Evolutionary conservation across 2,113 vertebrate genomes (phyloP).

Genomic region (Lamprotornis superbus): DNA sequence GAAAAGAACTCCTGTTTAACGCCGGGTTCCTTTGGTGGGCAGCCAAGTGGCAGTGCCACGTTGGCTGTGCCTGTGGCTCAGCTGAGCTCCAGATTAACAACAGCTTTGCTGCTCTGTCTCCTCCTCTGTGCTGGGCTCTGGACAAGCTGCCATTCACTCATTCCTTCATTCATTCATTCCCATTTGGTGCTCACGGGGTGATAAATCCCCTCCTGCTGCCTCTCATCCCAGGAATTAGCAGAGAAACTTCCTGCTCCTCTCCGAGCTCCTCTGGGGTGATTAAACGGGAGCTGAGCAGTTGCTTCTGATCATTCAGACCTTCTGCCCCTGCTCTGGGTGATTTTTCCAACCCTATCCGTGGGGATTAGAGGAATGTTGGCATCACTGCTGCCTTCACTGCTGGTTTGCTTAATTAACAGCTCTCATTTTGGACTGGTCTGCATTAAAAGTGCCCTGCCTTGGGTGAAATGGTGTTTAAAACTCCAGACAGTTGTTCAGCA

Average conservation of each 20-base stretch:
- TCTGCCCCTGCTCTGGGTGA: neutral
- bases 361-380: neutral
- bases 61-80: neutral
- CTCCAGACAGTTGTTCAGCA: neutral
- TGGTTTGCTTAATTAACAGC: neutral
- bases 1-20: neutral
- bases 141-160: neutral
- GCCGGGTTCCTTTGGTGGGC: neutral
- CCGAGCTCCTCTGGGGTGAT: neutral
- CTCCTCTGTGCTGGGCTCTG: neutral
- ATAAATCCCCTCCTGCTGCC: neutral
- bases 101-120: neutral
- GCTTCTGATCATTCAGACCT: neutral
- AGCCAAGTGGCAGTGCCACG: neutral
- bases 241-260: neutral
- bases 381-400: neutral
- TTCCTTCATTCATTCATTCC: neutral
- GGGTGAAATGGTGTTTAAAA: neutral
- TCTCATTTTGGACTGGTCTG: neutral
- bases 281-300: neutral
- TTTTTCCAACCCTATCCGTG: accelerated
- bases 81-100: neutral
- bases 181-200: neutral
- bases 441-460: neutral
- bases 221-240: neutral